Base-by-base conservation (phyloP, 2,113 vertebrate genomes). In the Crocuta crocuta region DNA sequence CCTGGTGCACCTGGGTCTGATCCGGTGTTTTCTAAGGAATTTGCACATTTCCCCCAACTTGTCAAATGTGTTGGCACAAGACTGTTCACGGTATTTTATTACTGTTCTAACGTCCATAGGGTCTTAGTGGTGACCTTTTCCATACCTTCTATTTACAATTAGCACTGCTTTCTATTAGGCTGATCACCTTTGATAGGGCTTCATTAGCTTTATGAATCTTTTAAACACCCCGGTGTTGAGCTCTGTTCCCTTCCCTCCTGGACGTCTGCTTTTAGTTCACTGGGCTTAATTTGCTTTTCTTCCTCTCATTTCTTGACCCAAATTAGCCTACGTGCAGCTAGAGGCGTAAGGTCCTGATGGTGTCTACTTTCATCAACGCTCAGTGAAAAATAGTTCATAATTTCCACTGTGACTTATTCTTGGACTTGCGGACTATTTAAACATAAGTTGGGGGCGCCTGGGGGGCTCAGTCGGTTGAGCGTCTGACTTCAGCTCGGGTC, bases 221-320 rank as follows among this genome's bases (percentile, higher is more conserved):
- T 78, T 48, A 39, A n/a, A 28, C 0, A 31, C 3, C 50, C 45
- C 0, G 2, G 39, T 8, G 21, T 65, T 65, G 0, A 13, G 19
- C 3, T 11, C 9, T 11, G 33, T 55, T 55, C 15, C 4, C 26
- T 53, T 61, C 24, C 65, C 43, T 50, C 5, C 24, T 48, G n/a
- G 24, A 16, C 9, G 15, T 19, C 58, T 71, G 50, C 28, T 45
- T 74, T 48, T 33, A 5, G n/a, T 35, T 31, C 76, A 48, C 31
- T 61, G 45, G 55, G 53, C 31, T 61, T 71, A 55, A 26, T 48
- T 33, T 94, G 71, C 35, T 71, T 2, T 35, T 45, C 21, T 71
- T 82, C 50, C 48, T 50, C 93, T 79, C 48, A n/a, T 10, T 50
- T 74, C 65, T 68, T 74, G 19, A 92, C 21, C 16, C 19, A 61